phyloP scores from a whole-genome alignment of 2,113 vertebrate species.

The Passer montanus region DNA sequence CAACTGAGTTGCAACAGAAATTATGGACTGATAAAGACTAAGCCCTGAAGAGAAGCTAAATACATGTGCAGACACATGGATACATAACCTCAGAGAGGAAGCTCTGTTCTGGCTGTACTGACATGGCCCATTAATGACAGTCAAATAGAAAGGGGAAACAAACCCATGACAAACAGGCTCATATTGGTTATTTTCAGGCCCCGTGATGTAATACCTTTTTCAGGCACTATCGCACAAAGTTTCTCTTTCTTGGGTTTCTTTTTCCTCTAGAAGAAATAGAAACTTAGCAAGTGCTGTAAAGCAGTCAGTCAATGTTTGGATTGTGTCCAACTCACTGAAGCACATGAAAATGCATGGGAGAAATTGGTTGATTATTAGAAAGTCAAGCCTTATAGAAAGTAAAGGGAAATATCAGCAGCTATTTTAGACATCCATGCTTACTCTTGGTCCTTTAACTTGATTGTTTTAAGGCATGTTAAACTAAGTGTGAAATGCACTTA shows the following conservation, averaged over 20 bases:
- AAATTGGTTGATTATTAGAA: constrained; percentile 18
- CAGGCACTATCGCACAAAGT: background rate
- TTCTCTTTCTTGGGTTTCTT: constrained; percentile 61
- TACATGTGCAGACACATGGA: background rate
- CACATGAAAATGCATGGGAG: constrained; percentile 13
- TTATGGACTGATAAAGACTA: background rate
- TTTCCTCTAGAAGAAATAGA: constrained; percentile 67
- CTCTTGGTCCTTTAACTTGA: background rate
- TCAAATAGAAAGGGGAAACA: constrained; percentile 9
- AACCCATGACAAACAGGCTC: background rate
- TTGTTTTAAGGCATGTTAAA: constrained; percentile 17
- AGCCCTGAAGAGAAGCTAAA: background rate
- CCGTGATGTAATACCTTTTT: background rate
- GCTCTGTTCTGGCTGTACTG: background rate
- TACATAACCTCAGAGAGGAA: background rate
- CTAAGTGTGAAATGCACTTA: constrained; percentile 15
- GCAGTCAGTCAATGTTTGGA: constrained; percentile 29
- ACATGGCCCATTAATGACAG: background rate
- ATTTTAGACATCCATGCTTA: background rate
- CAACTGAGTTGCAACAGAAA: background rate
- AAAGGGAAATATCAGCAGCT: constrained; percentile 2
- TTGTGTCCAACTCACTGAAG: constrained; percentile 19
- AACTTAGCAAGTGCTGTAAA: constrained; percentile 43
- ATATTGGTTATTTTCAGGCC: constrained; percentile 22
- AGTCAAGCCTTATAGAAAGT: background rate